phyloP scores from a whole-genome alignment of 2,888 invertebrate genomes.

The Heteromurus nitidus region DNA sequence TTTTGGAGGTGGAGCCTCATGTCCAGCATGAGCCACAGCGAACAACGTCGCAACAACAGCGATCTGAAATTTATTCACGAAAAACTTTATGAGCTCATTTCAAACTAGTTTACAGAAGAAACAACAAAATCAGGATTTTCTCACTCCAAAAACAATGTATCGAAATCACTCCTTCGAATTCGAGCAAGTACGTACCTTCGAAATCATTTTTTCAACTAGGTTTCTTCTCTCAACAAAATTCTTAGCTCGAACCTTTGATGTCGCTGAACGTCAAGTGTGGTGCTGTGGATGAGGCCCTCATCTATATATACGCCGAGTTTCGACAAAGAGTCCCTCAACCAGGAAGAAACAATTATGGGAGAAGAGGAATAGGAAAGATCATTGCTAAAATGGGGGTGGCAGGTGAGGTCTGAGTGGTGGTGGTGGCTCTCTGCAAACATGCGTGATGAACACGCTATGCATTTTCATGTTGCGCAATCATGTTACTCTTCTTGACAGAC shows the following conservation, averaged over 20 bases:
- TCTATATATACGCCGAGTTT: slow-evolving; percentile 53
- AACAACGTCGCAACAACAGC: slow-evolving; percentile 67
- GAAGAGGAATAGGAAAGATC: slow-evolving; percentile 57
- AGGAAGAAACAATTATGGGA: slow-evolving; percentile 60
- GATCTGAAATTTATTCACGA: slow-evolving; percentile 48
- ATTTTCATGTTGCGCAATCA: too few species aligned
- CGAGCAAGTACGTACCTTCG: slow-evolving; percentile 40
- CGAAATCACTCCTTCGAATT: neutral
- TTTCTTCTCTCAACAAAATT: neutral
- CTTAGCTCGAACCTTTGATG: neutral
- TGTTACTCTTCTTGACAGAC: too few species aligned
- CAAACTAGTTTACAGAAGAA: neutral
- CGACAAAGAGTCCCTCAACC: slow-evolving; percentile 47
- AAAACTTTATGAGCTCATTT: neutral
- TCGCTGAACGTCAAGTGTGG: slow-evolving; percentile 46
- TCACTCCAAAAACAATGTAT: neutral
- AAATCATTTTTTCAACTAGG: slow-evolving; percentile 40
- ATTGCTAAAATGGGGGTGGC: slow-evolving; percentile 59
- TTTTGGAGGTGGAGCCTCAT: slow-evolving; percentile 73
- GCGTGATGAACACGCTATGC: neutral
- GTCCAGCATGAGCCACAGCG: slow-evolving; percentile 68
- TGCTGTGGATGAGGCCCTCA: slow-evolving; percentile 46
- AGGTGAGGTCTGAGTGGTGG: too few species aligned
- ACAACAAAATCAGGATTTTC: neutral
- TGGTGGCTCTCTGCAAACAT: slow-evolving; percentile 33